Conservation (phyloP, 2,888 invertebrate genomes). For the Hipparchia semele region DNA sequence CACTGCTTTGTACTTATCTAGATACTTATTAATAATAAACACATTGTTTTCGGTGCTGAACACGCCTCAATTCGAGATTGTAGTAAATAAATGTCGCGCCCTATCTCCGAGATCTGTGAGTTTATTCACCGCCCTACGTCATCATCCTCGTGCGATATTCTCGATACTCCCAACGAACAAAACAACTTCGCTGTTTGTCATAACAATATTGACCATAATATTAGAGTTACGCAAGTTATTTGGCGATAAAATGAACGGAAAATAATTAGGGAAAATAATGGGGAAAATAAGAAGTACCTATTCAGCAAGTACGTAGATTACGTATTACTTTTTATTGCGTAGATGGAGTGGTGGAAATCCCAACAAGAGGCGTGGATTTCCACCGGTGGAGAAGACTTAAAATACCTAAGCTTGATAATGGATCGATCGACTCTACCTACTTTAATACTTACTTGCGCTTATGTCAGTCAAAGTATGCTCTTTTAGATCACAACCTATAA, state of each 20-base stretch:
- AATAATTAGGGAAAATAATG: neutral
- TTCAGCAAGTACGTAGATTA: neutral
- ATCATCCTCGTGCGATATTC: constrained; percentile 25
- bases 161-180: constrained; percentile 11
- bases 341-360: neutral
- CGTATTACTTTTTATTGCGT: neutral
- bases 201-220: constrained; percentile 41
- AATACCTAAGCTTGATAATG: too few species aligned
- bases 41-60: neutral
- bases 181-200: constrained; percentile 21
- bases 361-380: neutral
- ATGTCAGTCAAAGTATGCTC: too few species aligned
- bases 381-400: too few species aligned
- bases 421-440: too few species aligned
- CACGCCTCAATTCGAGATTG: neutral
- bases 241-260: neutral
- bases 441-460: too few species aligned
- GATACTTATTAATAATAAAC: too few species aligned
- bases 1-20: too few species aligned
- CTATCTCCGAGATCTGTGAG: constrained; percentile 35
- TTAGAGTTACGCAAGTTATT: neutral
- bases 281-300: neutral
- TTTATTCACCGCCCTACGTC: constrained; percentile 42
- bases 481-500: too few species aligned
- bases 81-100: constrained; percentile 13